These are phyloP conservation scores for Otocyon megalotis DNA, from an alignment of 2,113 vertebrate species.

Conservation along the genomic window DNA sequence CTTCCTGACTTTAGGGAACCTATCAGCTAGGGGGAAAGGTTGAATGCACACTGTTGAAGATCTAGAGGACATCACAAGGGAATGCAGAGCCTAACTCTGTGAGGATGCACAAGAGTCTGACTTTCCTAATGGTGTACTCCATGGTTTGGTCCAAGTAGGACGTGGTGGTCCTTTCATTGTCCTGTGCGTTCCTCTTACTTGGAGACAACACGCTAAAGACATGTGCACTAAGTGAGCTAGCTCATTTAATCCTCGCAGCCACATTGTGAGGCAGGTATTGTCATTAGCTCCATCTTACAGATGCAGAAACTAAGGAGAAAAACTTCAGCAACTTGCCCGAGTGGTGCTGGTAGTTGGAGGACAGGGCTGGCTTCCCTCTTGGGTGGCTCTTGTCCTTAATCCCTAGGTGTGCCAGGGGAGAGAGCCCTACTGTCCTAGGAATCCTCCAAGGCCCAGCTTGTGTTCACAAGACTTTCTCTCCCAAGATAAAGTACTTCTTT, in stretches of 20 bases:
- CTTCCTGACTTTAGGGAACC: not conserved
- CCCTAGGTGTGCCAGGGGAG: not conserved
- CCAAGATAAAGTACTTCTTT: not conserved
- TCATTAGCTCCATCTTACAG: not conserved
- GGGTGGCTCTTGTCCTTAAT: not conserved
- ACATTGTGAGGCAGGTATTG: too few relatives aligned
- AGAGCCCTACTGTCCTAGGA: not conserved
- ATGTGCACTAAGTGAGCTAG: fast-evolving
- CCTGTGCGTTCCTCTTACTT: not conserved
- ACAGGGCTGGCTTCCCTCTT: not conserved
- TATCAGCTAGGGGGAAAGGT: not conserved
- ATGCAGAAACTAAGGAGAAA: not conserved
- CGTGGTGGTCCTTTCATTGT: not conserved
- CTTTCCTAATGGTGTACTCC: fast-evolving
- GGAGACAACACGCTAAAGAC: not conserved
- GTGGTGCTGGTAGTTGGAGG: not conserved
- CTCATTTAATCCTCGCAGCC: not conserved
- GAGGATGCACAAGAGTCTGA: fast-evolving
- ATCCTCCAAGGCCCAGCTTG: not conserved
- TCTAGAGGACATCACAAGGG: not conserved
- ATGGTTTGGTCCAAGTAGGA: not conserved
- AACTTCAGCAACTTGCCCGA: not conserved
- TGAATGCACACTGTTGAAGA: too few relatives aligned
- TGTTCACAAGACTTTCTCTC: not conserved
- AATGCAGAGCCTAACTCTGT: not conserved